These are phyloP conservation scores for Dendrolimus houi DNA, from an alignment of 2,888 invertebrate species.

Conservation along the genomic window DNA sequence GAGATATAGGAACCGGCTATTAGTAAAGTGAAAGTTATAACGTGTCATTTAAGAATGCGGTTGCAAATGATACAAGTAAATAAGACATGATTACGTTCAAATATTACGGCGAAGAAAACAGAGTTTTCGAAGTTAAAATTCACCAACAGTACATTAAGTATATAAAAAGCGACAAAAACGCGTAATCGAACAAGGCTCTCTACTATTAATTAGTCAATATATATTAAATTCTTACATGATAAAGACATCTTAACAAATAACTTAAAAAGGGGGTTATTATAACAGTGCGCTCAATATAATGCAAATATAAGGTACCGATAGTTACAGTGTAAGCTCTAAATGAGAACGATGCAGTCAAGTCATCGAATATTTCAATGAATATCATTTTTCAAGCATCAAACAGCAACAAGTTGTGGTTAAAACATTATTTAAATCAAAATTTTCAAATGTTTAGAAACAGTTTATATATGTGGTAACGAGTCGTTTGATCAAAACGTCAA, in stretches of 20 bases:
- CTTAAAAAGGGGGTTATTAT: conserved; percentile 60
- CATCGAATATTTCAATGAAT: neutral
- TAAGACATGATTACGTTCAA: no score
- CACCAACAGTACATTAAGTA: conserved; percentile 40
- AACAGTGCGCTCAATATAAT: conserved; percentile 68
- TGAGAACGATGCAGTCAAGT: conserved; percentile 31
- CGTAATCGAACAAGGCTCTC: conserved; percentile 63
- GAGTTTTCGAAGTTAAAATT: conserved; percentile 18
- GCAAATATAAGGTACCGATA: conserved; percentile 62
- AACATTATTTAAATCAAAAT: no score
- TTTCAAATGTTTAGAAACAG: neutral
- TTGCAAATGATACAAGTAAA: no score
- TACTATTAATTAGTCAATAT: conserved; percentile 63
- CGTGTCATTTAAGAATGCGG: no score
- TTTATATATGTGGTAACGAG: neutral
- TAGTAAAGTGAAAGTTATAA: no score
- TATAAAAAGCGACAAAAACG: conserved; percentile 61
- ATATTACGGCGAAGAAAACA: no score
- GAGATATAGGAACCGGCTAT: no score
- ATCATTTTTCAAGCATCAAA: neutral
- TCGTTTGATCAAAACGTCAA: neutral
- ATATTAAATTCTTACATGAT: conserved; percentile 74
- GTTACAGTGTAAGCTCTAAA: conserved; percentile 63
- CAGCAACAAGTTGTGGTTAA: neutral
- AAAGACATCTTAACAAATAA: conserved; percentile 73